Evolutionary conservation across 2,797 vertebrate species (phyloP), one percentile per base, ranked within the genome.

Genomic region (Synanceia verrucosa): DNA sequence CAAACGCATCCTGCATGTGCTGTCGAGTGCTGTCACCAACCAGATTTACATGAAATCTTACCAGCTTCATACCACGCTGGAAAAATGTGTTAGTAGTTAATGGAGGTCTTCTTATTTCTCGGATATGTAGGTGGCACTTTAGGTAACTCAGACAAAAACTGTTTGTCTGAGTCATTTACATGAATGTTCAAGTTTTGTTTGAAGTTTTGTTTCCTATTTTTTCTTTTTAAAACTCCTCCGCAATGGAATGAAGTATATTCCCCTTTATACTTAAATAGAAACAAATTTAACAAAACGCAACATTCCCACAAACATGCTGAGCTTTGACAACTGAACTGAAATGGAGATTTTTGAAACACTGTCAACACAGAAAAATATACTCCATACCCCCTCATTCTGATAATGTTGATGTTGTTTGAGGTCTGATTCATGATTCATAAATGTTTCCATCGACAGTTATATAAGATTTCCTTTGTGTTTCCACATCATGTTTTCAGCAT

Each of bases 401-500:
- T 4, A 31, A 7, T 37, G 4, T 63, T 39, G 10, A 50, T 47
- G 50, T 26, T 1, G 13, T 46, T 33, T 63, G 26, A 60, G 56
- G n/a, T n/a, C n/a, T n/a, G n/a, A n/a, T 61, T 26, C 18, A 33
- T 73, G 61, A 71, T 59, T 83, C 53, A 55, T n/a, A n/a, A n/a
- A 21, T 23, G 19, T 80, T 88, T 85, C 62, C 51, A 66, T 3
- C 62, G 6, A 37, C 37, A 34, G 39, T 51, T 44, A 14, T 57
- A 79, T 5, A 50, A 19, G 31, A 50, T 24, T 79, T 78, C 44
- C 74, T 70, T 55, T 69, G 56, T 10, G 59, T 81, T 70, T 71
- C 52, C 29, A 76, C 70, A 62, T 84, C 79, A 79, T 84, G 67
- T 84, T 79, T 77, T 78, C 9, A 73, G 11, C n/a, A n/a, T n/a